Percentiles rank a stretch among this genome's conserved stretches.
Conservation (phyloP, 2,888 invertebrate genomes). For the Lycocerus yunnanus region DNA sequence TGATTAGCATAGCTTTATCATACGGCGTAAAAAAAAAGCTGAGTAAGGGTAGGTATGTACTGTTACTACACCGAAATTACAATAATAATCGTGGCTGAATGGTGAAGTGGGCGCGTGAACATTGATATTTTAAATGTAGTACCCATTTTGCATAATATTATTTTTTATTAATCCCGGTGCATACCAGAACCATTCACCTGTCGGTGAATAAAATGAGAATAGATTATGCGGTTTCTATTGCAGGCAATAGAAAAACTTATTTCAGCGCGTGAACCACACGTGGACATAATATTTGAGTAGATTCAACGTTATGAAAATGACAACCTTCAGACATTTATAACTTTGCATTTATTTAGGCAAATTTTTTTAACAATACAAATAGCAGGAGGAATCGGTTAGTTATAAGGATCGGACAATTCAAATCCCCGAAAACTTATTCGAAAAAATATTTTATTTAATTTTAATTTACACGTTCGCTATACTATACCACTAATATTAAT, state of each 20-base stretch:
- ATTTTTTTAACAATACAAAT: conserved; percentile 1
- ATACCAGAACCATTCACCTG: conserved; percentile 23
- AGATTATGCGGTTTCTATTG: conserved; percentile 9
- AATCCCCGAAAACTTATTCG: neutral
- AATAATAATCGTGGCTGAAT: conserved; percentile 28
- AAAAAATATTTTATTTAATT: neutral
- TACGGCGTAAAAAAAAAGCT: conserved; percentile 15
- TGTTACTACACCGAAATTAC: conserved; percentile 14
- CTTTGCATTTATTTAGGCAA: conserved; percentile 17
- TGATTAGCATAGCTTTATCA: conserved; percentile 29
- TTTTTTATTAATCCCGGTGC: conserved; percentile 9
- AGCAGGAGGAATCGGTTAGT: neutral
- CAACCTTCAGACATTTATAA: conserved; percentile 23
- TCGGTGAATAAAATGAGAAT: conserved; percentile 9
- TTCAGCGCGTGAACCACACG: conserved; percentile 33
- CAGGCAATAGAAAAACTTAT: neutral
- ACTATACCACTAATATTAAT: conserved; percentile 42
- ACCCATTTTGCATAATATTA: conserved; percentile 33
- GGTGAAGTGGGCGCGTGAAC: conserved; percentile 37
- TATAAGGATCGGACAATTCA: neutral
- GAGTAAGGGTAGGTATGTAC: conserved; percentile 18
- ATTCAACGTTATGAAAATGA: conserved; percentile 29
- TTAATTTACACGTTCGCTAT: conserved; percentile 19
- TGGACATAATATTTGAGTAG: conserved; percentile 28
- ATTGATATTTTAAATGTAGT: conserved; percentile 37